phyloP scores from a whole-genome alignment of 2,797 vertebrate genomes.

The Clarias fuscus region DNA sequence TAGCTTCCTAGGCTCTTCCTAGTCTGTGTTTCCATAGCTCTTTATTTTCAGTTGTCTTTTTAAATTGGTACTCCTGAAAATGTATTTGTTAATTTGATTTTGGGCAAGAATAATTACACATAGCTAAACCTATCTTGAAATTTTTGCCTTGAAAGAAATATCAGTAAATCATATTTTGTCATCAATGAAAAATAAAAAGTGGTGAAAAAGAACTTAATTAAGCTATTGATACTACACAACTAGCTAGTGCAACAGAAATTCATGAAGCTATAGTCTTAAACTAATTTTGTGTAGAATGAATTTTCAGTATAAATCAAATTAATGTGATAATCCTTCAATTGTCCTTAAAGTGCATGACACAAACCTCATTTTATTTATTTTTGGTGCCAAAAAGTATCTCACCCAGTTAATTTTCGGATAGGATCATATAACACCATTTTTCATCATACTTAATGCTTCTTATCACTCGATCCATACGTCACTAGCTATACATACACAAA shows the following conservation, averaged over 20 bases:
- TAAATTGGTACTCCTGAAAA: not conserved
- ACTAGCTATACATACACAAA: no score
- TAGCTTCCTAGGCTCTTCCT: constrained; percentile 8
- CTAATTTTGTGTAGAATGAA: not conserved
- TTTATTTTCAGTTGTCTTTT: constrained; percentile 4
- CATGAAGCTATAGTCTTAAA: not conserved
- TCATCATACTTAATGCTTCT: no score
- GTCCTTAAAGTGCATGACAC: not conserved
- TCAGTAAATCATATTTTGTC: not conserved
- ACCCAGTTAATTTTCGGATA: no score
- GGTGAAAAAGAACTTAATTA: not conserved
- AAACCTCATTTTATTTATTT: no score
- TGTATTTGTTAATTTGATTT: not conserved
- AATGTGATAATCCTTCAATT: not conserved
- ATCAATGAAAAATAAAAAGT: not conserved
- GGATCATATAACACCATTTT: no score
- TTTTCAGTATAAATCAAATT: not conserved
- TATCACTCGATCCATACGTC: no score
- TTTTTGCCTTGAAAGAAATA: not conserved
- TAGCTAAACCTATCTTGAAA: not conserved
- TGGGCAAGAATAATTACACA: not conserved
- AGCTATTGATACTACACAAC: not conserved
- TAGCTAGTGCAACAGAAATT: constrained; percentile 6
- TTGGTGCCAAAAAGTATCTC: no score
- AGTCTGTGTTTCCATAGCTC: not conserved